phyloP scores from a whole-genome alignment of 2,797 vertebrate species.

The Numenius phaeopus region DNA sequence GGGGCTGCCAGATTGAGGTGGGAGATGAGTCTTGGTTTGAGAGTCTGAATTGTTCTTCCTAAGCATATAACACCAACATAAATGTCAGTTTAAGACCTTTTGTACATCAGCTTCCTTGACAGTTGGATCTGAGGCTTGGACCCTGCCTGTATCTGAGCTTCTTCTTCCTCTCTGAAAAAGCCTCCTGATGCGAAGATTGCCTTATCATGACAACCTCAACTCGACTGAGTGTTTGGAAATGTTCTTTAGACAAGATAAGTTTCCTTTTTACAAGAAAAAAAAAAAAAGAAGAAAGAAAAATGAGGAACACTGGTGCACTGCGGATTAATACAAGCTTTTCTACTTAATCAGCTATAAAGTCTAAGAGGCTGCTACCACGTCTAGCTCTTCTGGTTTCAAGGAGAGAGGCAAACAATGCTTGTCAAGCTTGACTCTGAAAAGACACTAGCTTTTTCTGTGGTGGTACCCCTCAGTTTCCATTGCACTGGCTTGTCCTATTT shows the following conservation, averaged over 20 bases:
- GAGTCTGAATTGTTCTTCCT: not conserved
- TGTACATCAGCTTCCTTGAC: slow-evolving; percentile 11
- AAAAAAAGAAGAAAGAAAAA: not conserved
- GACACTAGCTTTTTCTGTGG: slow-evolving; percentile 27
- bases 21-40: not conserved
- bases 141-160: slow-evolving; percentile 12
- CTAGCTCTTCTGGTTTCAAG: slow-evolving; percentile 30
- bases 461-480: slow-evolving; percentile 32
- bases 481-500: slow-evolving; percentile 67
- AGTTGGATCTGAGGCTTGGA: slow-evolving; percentile 55
- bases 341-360: slow-evolving; percentile 11
- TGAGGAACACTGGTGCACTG: not conserved
- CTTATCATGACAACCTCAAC: slow-evolving; percentile 19
- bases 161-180: slow-evolving; percentile 65
- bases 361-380: not conserved
- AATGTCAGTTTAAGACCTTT: slow-evolving; percentile 14
- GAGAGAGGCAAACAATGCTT: slow-evolving; percentile 29
- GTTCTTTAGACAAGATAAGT: slow-evolving; percentile 33
- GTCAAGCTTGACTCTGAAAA: slow-evolving; percentile 61
- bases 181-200: slow-evolving; percentile 46
- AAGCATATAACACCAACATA: not conserved
- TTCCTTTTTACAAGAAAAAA: slow-evolving; percentile 4
- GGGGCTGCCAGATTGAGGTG: not conserved
- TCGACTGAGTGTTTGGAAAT: slow-evolving; percentile 34
- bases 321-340: slow-evolving; percentile 40